Evolutionary conservation across 2,797 vertebrate genomes (phyloP), one percentile per base, ranked within the genome.

Genomic region (Gymnodraco acuticeps): DNA sequence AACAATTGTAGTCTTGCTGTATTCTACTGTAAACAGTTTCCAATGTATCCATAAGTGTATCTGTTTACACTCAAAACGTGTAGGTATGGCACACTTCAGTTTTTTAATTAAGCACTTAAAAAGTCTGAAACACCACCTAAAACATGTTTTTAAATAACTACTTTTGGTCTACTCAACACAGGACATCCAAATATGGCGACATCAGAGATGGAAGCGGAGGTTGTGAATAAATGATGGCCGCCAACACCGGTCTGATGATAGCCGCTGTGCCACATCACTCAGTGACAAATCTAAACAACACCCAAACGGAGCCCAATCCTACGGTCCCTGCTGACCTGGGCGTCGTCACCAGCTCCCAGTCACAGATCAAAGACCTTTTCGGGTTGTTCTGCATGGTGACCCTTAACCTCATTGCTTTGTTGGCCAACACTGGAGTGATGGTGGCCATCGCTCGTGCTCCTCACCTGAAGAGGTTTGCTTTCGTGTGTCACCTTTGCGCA

Each of bases 401-500:
- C 63, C 95, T 98, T 59, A 97, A 97, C 78, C 92, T 96, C 48
- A 96, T 95, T 0, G 96, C 97, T 7, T 78, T 99, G 77, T 74
- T 98, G 84, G 97, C 96, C 83, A 99, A 99, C 82, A 84, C 93
- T 0, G 96, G 95, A 1, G 94, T 99, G 69, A 95, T 99, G 94
- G 91, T 96, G 1, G 96, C 96, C 78, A 96, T 99, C 33, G 94
- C 96, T 41, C 96, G 96, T 33, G 97, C 97, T 0, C 96, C 97
- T 0, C 96, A 97, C 70, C 93, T 98, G 64, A 96, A 95, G 75
- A 96, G 96, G 75, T 97, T 97, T 51, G 95, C 96, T 45, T 97
- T 98, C 0, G 97, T 98, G 75, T 96, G 96, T 74, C 98, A 99
- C 81, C 95, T 99, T 42, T 99, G 97, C 2, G 86, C 94, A 0